Conservation (phyloP, 2,888 invertebrate genomes). For the Cheilosia pagana region DNA sequence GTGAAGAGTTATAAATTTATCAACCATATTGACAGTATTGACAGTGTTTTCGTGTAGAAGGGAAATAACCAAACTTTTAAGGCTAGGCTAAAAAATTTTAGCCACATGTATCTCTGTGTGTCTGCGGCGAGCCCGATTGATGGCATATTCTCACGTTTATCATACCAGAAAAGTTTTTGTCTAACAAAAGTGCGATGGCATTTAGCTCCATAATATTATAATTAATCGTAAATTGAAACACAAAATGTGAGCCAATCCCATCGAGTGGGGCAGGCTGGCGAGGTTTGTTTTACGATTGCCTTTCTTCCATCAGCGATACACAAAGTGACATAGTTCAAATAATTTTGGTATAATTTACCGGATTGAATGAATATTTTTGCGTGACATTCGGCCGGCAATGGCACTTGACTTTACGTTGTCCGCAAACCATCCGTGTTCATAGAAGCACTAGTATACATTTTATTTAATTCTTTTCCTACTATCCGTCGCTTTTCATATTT, state of each 20-base stretch:
- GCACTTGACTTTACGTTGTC: too few relatives aligned
- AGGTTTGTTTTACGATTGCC: not conserved
- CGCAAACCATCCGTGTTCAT: too few relatives aligned
- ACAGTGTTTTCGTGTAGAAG: slow-evolving; percentile 34
- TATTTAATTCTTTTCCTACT: too few relatives aligned
- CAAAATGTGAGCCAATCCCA: slow-evolving; percentile 58
- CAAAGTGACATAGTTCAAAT: not conserved
- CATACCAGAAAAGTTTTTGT: slow-evolving; percentile 22
- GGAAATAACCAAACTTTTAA: slow-evolving; percentile 31
- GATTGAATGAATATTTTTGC: not conserved
- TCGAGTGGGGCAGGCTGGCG: not conserved
- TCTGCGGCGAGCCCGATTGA: slow-evolving; percentile 21
- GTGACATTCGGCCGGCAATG: too few relatives aligned
- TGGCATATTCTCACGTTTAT: slow-evolving; percentile 59
- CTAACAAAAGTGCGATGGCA: slow-evolving; percentile 23
- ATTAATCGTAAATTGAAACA: slow-evolving; percentile 50
- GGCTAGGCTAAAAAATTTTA: slow-evolving; percentile 36
- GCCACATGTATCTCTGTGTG: not conserved
- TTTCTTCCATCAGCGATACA: not conserved
- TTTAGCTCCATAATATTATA: slow-evolving; percentile 30
- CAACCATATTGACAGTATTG: slow-evolving; percentile 8
- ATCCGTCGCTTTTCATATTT: too few relatives aligned
- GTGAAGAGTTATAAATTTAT: not conserved
- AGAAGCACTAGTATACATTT: too few relatives aligned
- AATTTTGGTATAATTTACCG: not conserved